These are phyloP conservation scores for Coronaproctus castanopsis DNA, from an alignment of 2,888 invertebrate genomes.

Conservation along the genomic window DNA sequence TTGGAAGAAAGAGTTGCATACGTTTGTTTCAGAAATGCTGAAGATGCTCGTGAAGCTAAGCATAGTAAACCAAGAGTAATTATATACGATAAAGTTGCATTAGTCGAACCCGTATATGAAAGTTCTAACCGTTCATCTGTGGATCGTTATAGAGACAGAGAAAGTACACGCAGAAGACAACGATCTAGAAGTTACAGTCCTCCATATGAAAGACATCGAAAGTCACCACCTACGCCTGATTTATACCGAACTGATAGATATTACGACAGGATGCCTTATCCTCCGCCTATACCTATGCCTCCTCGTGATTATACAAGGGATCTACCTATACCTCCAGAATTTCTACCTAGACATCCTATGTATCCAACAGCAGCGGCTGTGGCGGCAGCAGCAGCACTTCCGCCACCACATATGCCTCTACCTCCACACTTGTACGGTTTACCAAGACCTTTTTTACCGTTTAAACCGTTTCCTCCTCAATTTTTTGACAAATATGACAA, in stretches of 20 bases:
- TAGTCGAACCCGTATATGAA: constrained; percentile 86
- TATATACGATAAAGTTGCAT: constrained; percentile 78
- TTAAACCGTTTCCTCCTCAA: constrained; percentile 32
- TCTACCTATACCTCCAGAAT: constrained; percentile 52
- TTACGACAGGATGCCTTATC: constrained; percentile 53
- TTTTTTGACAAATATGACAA: constrained; percentile 52
- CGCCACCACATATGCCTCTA: constrained; percentile 39
- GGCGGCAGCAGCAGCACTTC: too few relatives aligned
- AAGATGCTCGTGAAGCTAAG: constrained; percentile 86
- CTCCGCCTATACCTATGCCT: constrained; percentile 46
- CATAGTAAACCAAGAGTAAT: constrained; percentile 78
- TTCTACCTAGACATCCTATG: constrained; percentile 37
- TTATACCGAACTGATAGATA: constrained; percentile 39
- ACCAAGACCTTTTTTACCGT: constrained; percentile 50
- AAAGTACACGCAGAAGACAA: constrained; percentile 46
- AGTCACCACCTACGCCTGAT: constrained; percentile 53
- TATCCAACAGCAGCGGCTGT: too few relatives aligned
- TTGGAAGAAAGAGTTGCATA: constrained; percentile 86
- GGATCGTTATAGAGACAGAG: constrained; percentile 32
- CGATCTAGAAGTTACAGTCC: constrained; percentile 51
- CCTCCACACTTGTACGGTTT: constrained; percentile 46
- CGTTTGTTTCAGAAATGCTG: constrained; percentile 80
- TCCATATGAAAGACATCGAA: constrained; percentile 56
- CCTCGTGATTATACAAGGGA: constrained; percentile 22
- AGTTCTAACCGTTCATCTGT: constrained; percentile 28